Evolutionary conservation across 2,888 invertebrate genomes (phyloP).

Genomic region (Dryocosmus kuriphilus): DNA sequence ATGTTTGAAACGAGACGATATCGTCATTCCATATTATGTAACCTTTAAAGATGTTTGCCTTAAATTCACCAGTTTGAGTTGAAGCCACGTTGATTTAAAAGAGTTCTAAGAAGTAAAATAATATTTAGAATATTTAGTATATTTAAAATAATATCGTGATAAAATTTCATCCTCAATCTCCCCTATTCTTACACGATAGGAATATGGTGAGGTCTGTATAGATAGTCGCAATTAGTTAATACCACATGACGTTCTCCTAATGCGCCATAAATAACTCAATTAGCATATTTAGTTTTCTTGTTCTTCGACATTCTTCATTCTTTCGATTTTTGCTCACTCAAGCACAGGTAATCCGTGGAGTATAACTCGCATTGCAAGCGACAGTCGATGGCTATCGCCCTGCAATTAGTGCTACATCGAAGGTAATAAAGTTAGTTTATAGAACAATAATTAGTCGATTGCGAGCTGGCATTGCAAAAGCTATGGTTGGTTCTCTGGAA

Average conservation of each 20-base stretch:
- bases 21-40: too few relatives aligned
- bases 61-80: too few relatives aligned
- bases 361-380: slow-evolving; percentile 17
- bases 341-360: slow-evolving; percentile 14
- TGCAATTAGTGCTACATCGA: slow-evolving; percentile 25
- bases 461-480: slow-evolving; percentile 28
- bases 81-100: too few relatives aligned
- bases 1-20: too few relatives aligned
- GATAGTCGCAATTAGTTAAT: slow-evolving; percentile 6
- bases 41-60: too few relatives aligned
- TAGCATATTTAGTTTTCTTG: slow-evolving; percentile 22
- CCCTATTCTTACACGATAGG: background rate
- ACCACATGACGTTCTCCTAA: slow-evolving; percentile 10
- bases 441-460: slow-evolving; percentile 39
- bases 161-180: background rate
- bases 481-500: background rate
- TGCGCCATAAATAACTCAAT: slow-evolving; percentile 32
- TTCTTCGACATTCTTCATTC: slow-evolving; percentile 1
- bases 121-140: too few relatives aligned
- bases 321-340: background rate
- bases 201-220: background rate
- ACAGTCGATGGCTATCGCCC: slow-evolving; percentile 33
- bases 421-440: slow-evolving; percentile 37
- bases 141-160: too few relatives aligned
- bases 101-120: too few relatives aligned